phyloP scores from a whole-genome alignment of 2,113 vertebrate species.

The Eulacestoma nigropectus region DNA sequence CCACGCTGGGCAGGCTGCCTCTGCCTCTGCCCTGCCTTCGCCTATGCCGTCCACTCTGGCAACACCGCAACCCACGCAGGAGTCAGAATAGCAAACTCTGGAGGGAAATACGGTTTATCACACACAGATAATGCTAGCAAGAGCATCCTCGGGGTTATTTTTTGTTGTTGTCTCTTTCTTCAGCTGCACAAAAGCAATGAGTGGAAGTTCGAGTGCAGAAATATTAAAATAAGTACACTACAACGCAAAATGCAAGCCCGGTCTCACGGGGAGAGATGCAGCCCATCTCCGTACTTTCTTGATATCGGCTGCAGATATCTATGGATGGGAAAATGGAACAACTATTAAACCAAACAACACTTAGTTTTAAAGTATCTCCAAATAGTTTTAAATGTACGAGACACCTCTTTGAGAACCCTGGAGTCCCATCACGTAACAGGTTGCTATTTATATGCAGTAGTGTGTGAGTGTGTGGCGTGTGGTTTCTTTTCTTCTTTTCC shows the following conservation, averaged over 20 bases:
- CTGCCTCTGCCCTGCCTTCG: neutral
- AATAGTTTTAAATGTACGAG: neutral
- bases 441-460: neutral
- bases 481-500: neutral
- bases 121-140: rapidly evolving
- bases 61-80: neutral
- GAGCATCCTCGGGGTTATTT: neutral
- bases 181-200: neutral
- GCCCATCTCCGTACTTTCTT: neutral
- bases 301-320: neutral
- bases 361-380: neutral
- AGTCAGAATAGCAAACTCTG: neutral
- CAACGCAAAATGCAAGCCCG: neutral
- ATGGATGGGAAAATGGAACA: rapidly evolving
- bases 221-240: neutral
- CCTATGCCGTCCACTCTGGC: neutral
- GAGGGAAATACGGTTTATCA: neutral
- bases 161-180: neutral
- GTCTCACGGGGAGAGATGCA: neutral
- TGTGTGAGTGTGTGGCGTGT: neutral
- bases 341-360: neutral
- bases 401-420: neutral
- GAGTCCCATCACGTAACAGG: neutral
- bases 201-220: neutral
- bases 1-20: neutral